Base-by-base conservation (phyloP, 2,888 invertebrate species). In the Drosophila anomalata region DNA sequence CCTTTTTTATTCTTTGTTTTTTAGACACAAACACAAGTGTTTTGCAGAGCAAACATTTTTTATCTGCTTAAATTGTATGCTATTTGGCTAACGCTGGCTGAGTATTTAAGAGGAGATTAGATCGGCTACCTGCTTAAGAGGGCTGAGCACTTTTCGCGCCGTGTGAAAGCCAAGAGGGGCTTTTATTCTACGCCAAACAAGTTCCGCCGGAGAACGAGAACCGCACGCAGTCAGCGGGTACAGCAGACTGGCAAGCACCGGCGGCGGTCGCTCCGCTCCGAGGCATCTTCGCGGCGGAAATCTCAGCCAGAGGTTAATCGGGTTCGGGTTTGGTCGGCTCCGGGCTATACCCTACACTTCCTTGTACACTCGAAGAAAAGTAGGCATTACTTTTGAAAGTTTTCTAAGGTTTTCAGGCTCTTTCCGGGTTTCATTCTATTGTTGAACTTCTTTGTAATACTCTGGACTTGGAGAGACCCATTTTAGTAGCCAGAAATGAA, bases 201-300 rank as follows among this genome's bases (percentile, higher is more conserved):
- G 54, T 55, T 59, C 46, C 41, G 66, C 47, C 56, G 63, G 51
- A 51, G 53, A 24, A 67, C 55, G 55, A 48, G 70, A 76, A 86
- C 85, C 88, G 86, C 70, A 76, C 83, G 78, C 75, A 78, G 61
- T 65, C 79, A 71, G 65, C 75, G 76, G 55, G 60, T 77, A 70
- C 46, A 77, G 81, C 79, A 74, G 81, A 86, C 88, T 86, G 84
- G 77, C 68, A 65, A 63, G 52, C 66, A 65, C 62, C 65, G 65
- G 65, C 63, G 36, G 46, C 65, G 22, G 63, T 51, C 55, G 59
- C 20, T 41, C 57, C 69, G 75, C 62, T 68, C 42, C 51, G 75
- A 59, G 76, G 84, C 82, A 87, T 87, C 87, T 87, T 82, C 75
- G 78, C 76, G 54, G 56, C 71, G 51, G 70, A 65, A 86, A 86